These are phyloP conservation scores for Mythimna loreyi DNA, from an alignment of 2,888 invertebrate genomes.

Conservation along the genomic window DNA sequence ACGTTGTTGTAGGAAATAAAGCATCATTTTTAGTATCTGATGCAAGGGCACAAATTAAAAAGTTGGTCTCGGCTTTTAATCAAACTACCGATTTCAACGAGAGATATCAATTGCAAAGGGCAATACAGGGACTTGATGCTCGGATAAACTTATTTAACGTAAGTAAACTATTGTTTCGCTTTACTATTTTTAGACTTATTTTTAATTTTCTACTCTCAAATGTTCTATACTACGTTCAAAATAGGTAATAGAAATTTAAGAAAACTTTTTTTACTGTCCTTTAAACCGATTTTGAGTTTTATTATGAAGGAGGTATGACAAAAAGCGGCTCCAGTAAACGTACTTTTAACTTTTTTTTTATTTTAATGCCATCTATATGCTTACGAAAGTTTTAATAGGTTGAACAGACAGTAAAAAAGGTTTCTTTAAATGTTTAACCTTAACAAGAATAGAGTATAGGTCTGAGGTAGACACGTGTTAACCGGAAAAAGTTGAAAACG, in stretches of 20 bases:
- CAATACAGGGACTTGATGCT: constrained; percentile 64
- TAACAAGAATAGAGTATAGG: too few species aligned
- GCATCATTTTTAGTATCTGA: constrained; percentile 69
- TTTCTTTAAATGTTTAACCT: too few species aligned
- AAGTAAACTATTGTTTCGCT: background rate
- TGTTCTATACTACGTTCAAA: too few species aligned
- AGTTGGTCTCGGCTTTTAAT: constrained; percentile 56
- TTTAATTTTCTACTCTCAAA: background rate
- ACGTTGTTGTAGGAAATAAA: constrained; percentile 26
- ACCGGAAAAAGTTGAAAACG: background rate
- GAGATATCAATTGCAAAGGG: constrained; percentile 27
- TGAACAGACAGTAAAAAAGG: too few species aligned
- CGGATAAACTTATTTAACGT: constrained; percentile 73
- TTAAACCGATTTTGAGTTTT: too few species aligned
- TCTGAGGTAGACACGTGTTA: background rate
- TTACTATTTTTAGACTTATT: background rate
- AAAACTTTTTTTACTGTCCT: too few species aligned
- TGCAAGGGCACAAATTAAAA: constrained; percentile 60
- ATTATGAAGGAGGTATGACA: too few species aligned
- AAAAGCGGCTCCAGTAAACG: too few species aligned
- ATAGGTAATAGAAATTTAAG: too few species aligned
- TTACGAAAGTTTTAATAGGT: too few species aligned
- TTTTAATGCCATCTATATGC: too few species aligned
- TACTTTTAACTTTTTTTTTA: too few species aligned
- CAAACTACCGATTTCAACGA: constrained; percentile 7